These are phyloP conservation scores for Hanleya hanleyi DNA, from an alignment of 2,888 invertebrate genomes.

Conservation along the genomic window DNA sequence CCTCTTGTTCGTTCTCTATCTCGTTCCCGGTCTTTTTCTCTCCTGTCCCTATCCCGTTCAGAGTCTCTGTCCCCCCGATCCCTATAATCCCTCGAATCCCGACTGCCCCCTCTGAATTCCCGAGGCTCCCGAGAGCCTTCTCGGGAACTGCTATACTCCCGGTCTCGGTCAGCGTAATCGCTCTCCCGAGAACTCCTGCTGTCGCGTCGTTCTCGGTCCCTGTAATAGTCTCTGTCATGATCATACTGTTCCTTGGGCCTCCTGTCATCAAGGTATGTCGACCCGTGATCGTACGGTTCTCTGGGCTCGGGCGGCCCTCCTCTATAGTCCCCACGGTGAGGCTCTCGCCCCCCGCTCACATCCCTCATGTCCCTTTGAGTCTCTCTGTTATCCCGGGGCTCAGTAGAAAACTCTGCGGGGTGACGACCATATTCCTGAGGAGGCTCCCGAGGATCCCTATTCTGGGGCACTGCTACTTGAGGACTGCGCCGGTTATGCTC, in stretches of 20 bases:
- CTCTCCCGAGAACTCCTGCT: slow-evolving; percentile 41
- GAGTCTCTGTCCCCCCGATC: slow-evolving; percentile 24
- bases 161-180: slow-evolving; percentile 30
- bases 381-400: neutral
- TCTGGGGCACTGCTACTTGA: too few relatives aligned
- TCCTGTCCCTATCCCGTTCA: slow-evolving; percentile 33
- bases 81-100: neutral
- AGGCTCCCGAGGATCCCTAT: neutral
- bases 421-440: slow-evolving; percentile 1
- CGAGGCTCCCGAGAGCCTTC: slow-evolving; percentile 41
- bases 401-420: neutral
- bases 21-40: slow-evolving; percentile 39
- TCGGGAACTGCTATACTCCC: slow-evolving; percentile 38
- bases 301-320: neutral
- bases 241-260: slow-evolving; percentile 35
- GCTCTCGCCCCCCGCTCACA: neutral
- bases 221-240: slow-evolving; percentile 27
- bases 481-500: neutral
- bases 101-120: slow-evolving; percentile 16
- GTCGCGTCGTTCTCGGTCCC: neutral
- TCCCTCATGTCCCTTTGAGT: slow-evolving; percentile 5
- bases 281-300: neutral
- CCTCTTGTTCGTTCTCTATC: slow-evolving; percentile 23
- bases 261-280: slow-evolving; percentile 33
- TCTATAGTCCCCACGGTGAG: slow-evolving; percentile 1